phyloP scores from a whole-genome alignment of 2,888 invertebrate species.

The Megamerina dolium region DNA sequence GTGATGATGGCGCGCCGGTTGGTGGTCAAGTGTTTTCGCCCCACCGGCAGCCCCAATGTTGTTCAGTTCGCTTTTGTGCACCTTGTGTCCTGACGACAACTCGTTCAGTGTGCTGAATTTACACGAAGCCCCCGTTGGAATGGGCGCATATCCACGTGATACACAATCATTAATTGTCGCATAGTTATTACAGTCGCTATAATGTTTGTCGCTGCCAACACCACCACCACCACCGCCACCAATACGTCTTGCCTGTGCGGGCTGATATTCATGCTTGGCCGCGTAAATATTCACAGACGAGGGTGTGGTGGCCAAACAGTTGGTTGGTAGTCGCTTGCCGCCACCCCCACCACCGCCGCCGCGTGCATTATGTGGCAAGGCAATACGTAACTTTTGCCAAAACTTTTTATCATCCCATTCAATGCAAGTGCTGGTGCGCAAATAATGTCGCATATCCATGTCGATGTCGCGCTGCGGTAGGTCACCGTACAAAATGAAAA shows the following conservation, averaged over 20 bases:
- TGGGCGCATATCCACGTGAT: constrained; percentile 40
- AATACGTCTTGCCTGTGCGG: constrained; percentile 24
- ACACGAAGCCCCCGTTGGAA: constrained; percentile 41
- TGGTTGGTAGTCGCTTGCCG: constrained; percentile 26
- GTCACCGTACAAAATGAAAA: constrained; percentile 86
- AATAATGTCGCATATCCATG: constrained; percentile 80
- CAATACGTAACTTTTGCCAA: constrained; percentile 92
- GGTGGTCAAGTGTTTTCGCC: constrained; percentile 40
- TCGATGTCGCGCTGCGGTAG: constrained; percentile 84
- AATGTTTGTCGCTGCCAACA: constrained; percentile 31
- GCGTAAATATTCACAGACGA: constrained; percentile 70
- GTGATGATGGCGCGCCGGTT: constrained; percentile 27
- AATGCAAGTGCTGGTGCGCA: constrained; percentile 86
- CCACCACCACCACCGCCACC: constrained; percentile 22
- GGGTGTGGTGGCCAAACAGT: constrained; percentile 35
- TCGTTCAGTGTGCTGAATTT: constrained; percentile 46
- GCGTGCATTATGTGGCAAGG: constrained; percentile 67
- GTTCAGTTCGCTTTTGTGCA: constrained; percentile 23
- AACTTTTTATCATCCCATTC: constrained; percentile 93
- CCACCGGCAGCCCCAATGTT: constrained; percentile 20
- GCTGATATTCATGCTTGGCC: constrained; percentile 50
- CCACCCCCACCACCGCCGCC: no score
- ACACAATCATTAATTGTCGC: constrained; percentile 47
- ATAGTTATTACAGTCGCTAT: constrained; percentile 46
- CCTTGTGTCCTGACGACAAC: constrained; percentile 29